Evolutionary conservation across 2,113 vertebrate species (phyloP).

Genomic region (Sylvilagus bachmani): DNA sequence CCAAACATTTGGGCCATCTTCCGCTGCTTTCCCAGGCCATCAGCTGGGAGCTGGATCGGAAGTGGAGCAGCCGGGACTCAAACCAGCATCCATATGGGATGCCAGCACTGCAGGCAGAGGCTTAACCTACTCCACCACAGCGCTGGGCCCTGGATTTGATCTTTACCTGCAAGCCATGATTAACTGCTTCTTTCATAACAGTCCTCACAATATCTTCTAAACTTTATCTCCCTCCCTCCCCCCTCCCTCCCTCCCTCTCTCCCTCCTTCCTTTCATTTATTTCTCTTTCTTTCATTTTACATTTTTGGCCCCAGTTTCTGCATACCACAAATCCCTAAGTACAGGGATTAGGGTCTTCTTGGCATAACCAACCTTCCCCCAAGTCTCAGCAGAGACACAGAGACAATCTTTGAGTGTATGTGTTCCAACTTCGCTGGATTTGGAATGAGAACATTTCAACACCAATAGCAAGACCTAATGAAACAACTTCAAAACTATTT

Average conservation of each 20-base stretch:
- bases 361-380: background rate
- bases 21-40: no score
- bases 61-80: no score
- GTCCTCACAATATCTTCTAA: background rate
- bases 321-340: background rate
- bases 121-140: no score
- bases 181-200: background rate
- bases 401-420: background rate
- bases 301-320: no score
- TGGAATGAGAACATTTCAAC: conserved; percentile 20
- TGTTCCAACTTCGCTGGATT: conserved; percentile 30
- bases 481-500: conserved; percentile 44
- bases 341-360: background rate
- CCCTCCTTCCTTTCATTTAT: no score
- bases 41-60: no score
- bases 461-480: background rate
- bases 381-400: conserved; percentile 37
- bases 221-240: background rate
- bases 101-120: no score
- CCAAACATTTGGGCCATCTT: no score
- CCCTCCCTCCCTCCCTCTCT: background rate
- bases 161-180: background rate
- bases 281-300: no score
- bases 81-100: no score
- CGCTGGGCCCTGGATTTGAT: background rate